Conservation (phyloP, 2,797 vertebrate species). For the Pantherophis vulpinus region DNA sequence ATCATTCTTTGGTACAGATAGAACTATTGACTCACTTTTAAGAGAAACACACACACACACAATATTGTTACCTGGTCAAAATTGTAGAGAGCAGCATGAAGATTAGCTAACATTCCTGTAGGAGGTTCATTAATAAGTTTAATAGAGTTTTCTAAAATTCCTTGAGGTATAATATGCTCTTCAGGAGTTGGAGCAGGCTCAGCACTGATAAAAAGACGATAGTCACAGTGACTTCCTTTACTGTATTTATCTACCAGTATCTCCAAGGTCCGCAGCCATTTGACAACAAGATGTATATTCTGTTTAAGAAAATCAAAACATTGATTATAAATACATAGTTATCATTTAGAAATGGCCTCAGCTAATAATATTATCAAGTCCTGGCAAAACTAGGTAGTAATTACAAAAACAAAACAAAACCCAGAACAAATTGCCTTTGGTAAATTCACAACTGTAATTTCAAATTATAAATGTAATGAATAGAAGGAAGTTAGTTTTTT, state of each 20-base stretch:
- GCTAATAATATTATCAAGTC: background rate
- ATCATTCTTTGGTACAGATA: background rate
- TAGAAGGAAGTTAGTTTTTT: background rate
- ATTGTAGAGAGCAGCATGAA: slow-evolving; percentile 78
- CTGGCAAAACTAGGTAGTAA: background rate
- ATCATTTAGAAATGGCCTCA: slow-evolving; percentile 10
- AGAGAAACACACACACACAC: background rate
- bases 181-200: slow-evolving; percentile 71
- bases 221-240: slow-evolving; percentile 71
- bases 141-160: slow-evolving; percentile 80
- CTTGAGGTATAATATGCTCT: slow-evolving; percentile 79
- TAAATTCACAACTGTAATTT: background rate
- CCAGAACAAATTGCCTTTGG: slow-evolving; percentile 16
- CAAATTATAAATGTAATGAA: slow-evolving; percentile 4
- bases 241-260: slow-evolving; percentile 73
- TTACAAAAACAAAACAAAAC: background rate
- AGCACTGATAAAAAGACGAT: slow-evolving; percentile 80
- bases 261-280: slow-evolving; percentile 79
- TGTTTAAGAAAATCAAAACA: slow-evolving; percentile 46
- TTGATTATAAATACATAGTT: slow-evolving; percentile 11
- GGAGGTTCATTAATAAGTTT: slow-evolving; percentile 84
- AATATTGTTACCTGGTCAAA: slow-evolving; percentile 77
- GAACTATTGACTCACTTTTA: background rate
- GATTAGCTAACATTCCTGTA: slow-evolving; percentile 77
- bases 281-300: slow-evolving; percentile 81